Evolutionary conservation across 2,888 invertebrate genomes (phyloP).

Genomic region (Morpho achilles): DNA sequence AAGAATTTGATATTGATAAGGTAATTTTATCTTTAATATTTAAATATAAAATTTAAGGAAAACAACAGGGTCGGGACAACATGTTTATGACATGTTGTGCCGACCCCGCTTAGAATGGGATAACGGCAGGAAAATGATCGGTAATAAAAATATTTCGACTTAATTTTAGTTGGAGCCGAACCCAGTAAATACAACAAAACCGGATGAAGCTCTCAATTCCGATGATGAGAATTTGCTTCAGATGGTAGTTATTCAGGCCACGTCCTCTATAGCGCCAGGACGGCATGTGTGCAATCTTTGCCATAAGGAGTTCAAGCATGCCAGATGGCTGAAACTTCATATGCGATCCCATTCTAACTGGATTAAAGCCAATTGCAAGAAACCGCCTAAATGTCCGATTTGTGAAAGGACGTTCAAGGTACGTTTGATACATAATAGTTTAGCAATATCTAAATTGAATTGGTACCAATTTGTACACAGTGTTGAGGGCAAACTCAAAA

Average conservation of each 20-base stretch:
- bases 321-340: conserved; percentile 80
- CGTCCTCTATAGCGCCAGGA: conserved; percentile 75
- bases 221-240: conserved; percentile 71
- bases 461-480: too few relatives aligned
- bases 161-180: conserved; percentile 20
- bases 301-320: conserved; percentile 81
- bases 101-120: too few relatives aligned
- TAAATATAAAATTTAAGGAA: not conserved
- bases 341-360: conserved; percentile 82
- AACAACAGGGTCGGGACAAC: too few relatives aligned
- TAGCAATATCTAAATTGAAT: not conserved
- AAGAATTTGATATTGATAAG: conserved; percentile 41
- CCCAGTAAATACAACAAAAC: conserved; percentile 30
- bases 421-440: conserved; percentile 5
- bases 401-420: conserved; percentile 81
- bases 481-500: too few relatives aligned
- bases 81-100: too few relatives aligned
- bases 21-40: conserved; percentile 31
- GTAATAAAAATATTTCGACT: not conserved
- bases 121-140: too few relatives aligned
- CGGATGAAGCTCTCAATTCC: conserved; percentile 53
- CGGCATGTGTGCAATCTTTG: conserved; percentile 81
- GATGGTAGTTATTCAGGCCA: conserved; percentile 72
- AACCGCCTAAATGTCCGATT: conserved; percentile 80
- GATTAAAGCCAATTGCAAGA: conserved; percentile 83